Evolutionary conservation across 2,797 vertebrate genomes (phyloP), one percentile per base, ranked within the genome.

Genomic region (Crocidura indochinensis): DNA sequence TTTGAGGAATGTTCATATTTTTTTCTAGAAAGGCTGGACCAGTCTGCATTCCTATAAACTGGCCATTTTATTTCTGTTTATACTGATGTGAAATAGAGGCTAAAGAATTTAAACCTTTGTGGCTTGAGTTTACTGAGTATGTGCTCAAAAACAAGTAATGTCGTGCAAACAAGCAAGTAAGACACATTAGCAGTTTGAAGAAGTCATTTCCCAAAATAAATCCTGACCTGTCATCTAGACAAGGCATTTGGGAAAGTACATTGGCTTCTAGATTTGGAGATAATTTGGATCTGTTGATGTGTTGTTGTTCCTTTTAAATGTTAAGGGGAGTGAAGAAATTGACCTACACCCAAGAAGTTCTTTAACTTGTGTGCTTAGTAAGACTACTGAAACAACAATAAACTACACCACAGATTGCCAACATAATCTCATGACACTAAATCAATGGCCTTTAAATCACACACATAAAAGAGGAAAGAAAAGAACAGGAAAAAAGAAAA

Each of bases 361-460:
- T 53, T 60, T 64, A 67, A 22, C 24, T 72, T 83, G n/a, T 26
- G 1, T 11, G 4, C 24, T 53, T 49, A 19, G 4, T 22, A 75
- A 79, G 47, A 88, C 68, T 27, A 83, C 38, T 87, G 87, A 83
- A 87, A 79, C 27, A 65, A 75, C 38, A 74, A 84, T 38, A 38
- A 38, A 2, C 38, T 38, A 38, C 38, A 38, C 22, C 68, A 79
- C 27, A 19, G 7, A 80, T 6, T 11, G 6, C 71, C 81, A 71
- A 44, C 2, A 49, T 62, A 11, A 38, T 72, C 82, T 93, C 46
- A 53, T 38, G 38, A 38, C 38, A 38, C 38, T 38, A 38, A 38
- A 38, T 38, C 38, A 38, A 38, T 38, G 38, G 5, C 38, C 38
- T 38, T 5, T 38, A 38, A 38, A 38, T 38, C 2, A 38, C 38